phyloP scores from a whole-genome alignment of 92 coral and sea anemone genomes.

The Ricordea florida region DNA sequence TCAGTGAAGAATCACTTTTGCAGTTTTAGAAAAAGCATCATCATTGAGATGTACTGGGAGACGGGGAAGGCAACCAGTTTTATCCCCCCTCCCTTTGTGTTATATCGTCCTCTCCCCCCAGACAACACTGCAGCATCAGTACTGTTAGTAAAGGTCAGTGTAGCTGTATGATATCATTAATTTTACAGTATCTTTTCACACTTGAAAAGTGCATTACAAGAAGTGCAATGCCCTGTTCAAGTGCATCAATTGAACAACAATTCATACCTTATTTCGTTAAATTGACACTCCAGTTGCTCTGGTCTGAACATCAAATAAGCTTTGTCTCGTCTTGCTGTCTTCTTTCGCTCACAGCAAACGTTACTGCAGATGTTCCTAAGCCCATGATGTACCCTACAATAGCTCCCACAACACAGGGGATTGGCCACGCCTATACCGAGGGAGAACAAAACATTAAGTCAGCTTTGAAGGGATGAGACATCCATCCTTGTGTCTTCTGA shows the following conservation, averaged over 20 bases:
- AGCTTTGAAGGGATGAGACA: background rate
- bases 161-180: too few species aligned
- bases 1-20: too few species aligned
- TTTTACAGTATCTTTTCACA: too few species aligned
- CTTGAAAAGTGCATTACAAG: too few species aligned
- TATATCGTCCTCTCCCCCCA: too few species aligned
- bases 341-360: constrained; percentile 11
- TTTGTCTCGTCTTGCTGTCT: background rate
- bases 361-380: constrained; percentile 39
- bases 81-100: too few species aligned
- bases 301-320: background rate
- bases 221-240: background rate
- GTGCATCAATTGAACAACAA: background rate
- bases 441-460: background rate
- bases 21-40: too few species aligned
- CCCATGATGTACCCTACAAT: constrained; percentile 72
- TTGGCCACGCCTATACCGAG: constrained; percentile 88
- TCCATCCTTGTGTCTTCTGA: background rate
- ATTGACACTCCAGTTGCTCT: background rate
- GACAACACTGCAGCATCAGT: too few species aligned
- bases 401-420: constrained; percentile 85
- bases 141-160: too few species aligned
- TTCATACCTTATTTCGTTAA: background rate
- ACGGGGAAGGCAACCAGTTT: too few species aligned
- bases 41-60: too few species aligned